Percentiles rank a stretch among this genome's conserved stretches.
phyloP scores from a whole-genome alignment of 2,888 invertebrate species.

The Agrochola circellaris region DNA sequence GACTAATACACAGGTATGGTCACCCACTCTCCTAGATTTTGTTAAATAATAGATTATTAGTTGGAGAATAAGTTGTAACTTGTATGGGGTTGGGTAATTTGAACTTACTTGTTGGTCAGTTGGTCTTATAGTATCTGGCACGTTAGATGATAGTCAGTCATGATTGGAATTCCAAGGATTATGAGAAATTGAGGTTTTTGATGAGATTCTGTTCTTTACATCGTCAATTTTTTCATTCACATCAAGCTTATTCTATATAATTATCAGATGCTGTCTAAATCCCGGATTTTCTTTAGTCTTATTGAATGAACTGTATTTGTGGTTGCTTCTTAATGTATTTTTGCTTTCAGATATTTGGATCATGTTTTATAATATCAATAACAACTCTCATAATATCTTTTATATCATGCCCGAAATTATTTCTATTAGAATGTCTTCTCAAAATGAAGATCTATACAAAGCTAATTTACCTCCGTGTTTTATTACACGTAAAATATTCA shows the following conservation, averaged over 20 bases:
- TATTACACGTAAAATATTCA: conserved; percentile 63
- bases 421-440: conserved; percentile 1
- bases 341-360: neutral
- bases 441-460: conserved; percentile 24
- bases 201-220: neutral
- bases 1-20: conserved; percentile 57
- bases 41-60: conserved; percentile 55
- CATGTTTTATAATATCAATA: neutral
- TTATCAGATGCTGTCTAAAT: neutral
- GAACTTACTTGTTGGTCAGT: conserved; percentile 18
- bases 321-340: neutral
- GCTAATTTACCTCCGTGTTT: conserved; percentile 48
- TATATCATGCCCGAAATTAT: neutral
- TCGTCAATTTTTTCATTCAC: neutral
- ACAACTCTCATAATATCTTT: neutral
- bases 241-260: neutral
- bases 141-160: neutral
- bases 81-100: conserved; percentile 27
- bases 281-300: neutral
- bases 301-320: neutral
- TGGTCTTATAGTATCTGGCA: conserved; percentile 5
- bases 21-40: conserved; percentile 62
- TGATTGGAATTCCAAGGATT: neutral
- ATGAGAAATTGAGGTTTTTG: neutral
- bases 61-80: conserved; percentile 29